These are phyloP conservation scores for Ferdinandea cuprea DNA, from an alignment of 2,888 invertebrate genomes.

Conservation along the genomic window DNA sequence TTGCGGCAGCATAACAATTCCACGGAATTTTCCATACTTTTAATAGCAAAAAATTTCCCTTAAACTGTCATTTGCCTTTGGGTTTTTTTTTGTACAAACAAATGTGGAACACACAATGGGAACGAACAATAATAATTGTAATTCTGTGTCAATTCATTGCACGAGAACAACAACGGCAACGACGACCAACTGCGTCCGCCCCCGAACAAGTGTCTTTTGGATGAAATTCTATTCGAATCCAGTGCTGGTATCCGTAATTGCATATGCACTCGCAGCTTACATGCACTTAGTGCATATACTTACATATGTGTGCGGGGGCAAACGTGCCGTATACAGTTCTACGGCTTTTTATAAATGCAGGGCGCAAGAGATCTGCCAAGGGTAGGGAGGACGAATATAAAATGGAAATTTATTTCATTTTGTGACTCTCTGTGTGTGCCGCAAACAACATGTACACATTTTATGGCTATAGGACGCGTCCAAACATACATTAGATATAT, in stretches of 20 bases:
- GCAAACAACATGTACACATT: no score
- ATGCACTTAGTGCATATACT: neutral
- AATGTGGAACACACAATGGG: neutral
- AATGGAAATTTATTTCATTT: constrained; percentile 19
- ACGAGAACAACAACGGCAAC: no score
- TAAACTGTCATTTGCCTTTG: neutral
- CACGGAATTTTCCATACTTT: neutral
- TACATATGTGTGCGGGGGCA: no score
- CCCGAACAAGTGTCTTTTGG: neutral
- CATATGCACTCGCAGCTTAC: neutral
- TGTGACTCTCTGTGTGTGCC: neutral
- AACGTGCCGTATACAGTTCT: no score
- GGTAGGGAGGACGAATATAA: neutral
- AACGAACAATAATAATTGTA: neutral
- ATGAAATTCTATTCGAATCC: neutral
- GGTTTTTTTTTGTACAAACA: neutral
- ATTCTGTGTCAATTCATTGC: neutral
- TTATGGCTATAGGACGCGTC: no score
- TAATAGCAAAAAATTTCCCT: neutral
- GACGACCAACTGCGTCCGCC: neutral
- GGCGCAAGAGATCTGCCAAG: no score
- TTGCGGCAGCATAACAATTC: neutral
- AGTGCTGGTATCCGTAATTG: neutral
- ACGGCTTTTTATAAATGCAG: no score
- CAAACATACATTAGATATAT: no score